Base-by-base conservation (phyloP, 1,140 invertebrate species). In the Drosophila trapezifrons region DNA sequence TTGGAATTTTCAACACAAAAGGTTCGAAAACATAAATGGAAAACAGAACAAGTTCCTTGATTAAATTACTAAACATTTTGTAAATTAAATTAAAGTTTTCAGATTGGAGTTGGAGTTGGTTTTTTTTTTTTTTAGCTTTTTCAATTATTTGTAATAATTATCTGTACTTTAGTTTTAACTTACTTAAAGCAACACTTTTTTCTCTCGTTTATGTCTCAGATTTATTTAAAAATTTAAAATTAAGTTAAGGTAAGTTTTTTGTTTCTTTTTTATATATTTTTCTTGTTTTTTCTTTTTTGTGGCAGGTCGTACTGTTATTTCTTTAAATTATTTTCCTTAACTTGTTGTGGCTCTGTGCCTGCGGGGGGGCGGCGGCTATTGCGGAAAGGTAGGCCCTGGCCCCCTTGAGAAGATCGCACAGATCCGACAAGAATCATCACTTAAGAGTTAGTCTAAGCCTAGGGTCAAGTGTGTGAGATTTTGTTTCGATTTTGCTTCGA, bases 131-230 rank as follows among this genome's bases (percentile, higher is more conserved):
- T 45, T 15, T n/a, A n/a, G n/a, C n/a, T 60, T 78, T 82, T 87
- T 80, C 47, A 87, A 87, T 87, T 87, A 87, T 87, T 87, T 87
- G 29, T 58, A 87, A 87, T 87, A 87, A 89, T 87, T 80, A 47
- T 62, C 32, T 57, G 54, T 76, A 17, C 38, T 58, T 65, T 56
- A 38, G 54, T 62, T 72, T 45, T 65, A 78, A 81, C 62, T 80
- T 87, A 87, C 84, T 89, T 87, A 87, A 89, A 87, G 84, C 84
- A 80, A 89, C 55, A 57, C 69, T 81, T 69, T 69, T 13, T 64
- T 18, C 51, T 52, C 29, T 52, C 4, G 35, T 69, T 67, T 69
- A 15, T 17, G 67, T 64, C 10, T 76, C 45, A 45, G 59, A 78
- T 75, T 72, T 81, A 69, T 81, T 85, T 71, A 81, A 86, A 86